Base-by-base conservation (phyloP, 2,888 invertebrate genomes). In the Tetropium fuscum region DNA sequence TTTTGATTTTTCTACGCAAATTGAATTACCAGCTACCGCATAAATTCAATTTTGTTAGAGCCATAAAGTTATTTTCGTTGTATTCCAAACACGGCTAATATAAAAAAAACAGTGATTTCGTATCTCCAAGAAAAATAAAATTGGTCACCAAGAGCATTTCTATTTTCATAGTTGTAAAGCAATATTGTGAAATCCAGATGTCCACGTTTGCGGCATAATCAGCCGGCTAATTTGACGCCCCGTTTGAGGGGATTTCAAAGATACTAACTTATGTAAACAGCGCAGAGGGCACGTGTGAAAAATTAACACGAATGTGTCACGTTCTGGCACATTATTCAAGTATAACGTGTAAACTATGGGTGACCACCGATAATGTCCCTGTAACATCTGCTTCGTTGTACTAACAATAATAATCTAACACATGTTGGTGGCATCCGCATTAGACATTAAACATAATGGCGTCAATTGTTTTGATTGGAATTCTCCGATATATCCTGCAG, bases 221-320 rank as follows among this genome's bases (percentile, higher is more conserved):
- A 36, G 51, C 56, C 54, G 40, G 44, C 41, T 64, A 58, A 64
- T 61, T 64, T 61, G 64, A 55, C 58, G 55, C 61, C 43, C 45
- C 56, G 44, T 56, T 58, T 54, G 45, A 27, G 25, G 56, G 58
- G 56, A 59, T 56, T 49, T 53, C 40, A 38, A 48, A 34, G 51
- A 40, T 60, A 53, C 58, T 49, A 51, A 63, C 70, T 68, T 70
- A 66, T 65, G 67, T 65, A 73, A 73, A 74, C 69, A 69, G 55
- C 56, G 58, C 54, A 60, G 48, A 51, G 63, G 66, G 74, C 73
- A 74, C 75, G 78, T 77, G 76, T 75, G 73, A 74, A 76, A 74
- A 76, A 76, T 76, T 76, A 76, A 76, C 77, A 71, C 75, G 64
- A 44, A 69, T 71, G 70, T 67, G 68, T 71, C 71, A 71, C 71